phyloP scores from a whole-genome alignment of 1,140 invertebrate species.

The Drosophila obscura region DNA sequence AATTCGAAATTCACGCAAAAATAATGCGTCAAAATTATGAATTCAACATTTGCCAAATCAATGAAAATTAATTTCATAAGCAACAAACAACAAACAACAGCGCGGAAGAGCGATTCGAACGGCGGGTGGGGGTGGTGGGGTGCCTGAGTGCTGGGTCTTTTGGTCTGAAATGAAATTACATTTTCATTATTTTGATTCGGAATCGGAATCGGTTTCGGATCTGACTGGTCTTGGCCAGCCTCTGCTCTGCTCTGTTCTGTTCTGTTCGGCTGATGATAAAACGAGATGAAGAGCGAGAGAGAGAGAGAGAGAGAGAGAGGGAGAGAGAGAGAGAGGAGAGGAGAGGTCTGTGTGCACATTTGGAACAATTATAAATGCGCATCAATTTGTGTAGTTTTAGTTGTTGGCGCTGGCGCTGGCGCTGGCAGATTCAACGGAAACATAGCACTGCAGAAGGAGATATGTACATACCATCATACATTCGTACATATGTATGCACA shows the following conservation, averaged over 20 bases:
- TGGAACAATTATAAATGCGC: conserved; percentile 76
- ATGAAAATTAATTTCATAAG: conserved; percentile 80
- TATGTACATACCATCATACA: background rate
- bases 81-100: conserved; percentile 50
- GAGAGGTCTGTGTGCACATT: conserved; percentile 30
- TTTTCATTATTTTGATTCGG: conserved; percentile 71
- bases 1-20: conserved; percentile 77
- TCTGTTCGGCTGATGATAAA: conserved; percentile 49
- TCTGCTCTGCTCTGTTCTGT: background rate
- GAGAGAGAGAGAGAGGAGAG: background rate
- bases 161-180: conserved; percentile 68
- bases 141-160: conserved; percentile 55
- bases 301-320: background rate
- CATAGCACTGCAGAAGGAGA: background rate
- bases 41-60: conserved; percentile 81
- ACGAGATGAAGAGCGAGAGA: background rate
- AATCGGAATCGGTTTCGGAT: background rate
- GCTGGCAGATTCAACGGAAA: conserved; percentile 1
- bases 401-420: background rate
- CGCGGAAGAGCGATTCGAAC: conserved; percentile 22
- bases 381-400: conserved; percentile 67
- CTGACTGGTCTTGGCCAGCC: background rate
- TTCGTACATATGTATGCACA: conserved; percentile 17
- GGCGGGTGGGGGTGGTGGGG: background rate
- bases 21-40: conserved; percentile 82